Base-by-base conservation (phyloP, 2,888 invertebrate genomes). In the Hipparchia semele region DNA sequence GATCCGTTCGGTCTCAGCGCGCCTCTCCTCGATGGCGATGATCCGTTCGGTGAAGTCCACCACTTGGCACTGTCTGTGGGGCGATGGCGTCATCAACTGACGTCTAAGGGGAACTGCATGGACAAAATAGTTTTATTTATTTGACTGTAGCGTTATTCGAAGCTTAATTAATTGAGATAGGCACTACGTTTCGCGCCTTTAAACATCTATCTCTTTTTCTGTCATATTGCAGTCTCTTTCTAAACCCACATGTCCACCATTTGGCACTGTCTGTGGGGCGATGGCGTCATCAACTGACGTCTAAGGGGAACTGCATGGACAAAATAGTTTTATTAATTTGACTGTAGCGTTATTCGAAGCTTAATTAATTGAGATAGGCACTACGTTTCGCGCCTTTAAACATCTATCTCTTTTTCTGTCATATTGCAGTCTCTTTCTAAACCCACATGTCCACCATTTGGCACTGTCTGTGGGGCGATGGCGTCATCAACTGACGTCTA, bases 11-110 rank as follows among this genome's bases (percentile, higher is more conserved):
- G 58, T 68, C 49, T 68, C 68, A 23, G n/a, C 59, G 12, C 58
- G 46, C 6, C 59, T 68, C 13, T 68, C 68, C 12, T 68, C 68
- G 0, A 59, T 68, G 12, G 65, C 65, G 51, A 65, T 65, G 65
- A 65, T 65, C 9, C 65, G 53, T 33, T 65, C 65, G 10, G 53
- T 65, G 33, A 65, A 53, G 12, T 65, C 65, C 51, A 33, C 53
- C 65, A 53, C 33, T 53, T 65, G 65, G 12, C 65, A 53, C 33
- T 65, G 33, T 53, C 65, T 53, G 51, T 65, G 65, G 6, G 65
- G 65, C 3, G 65, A 65, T 8, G 59, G 65, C 12, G 65, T 33
- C 53, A 33, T 65, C 65, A 65, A 23, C 6, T 51, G 65, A 53
- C 51, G 53, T 53, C 12, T 10, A 7, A 33, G 65, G 33, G 53